A percentile compares a stretch with the other conserved stretches of the same genome.
Conservation (phyloP, 2,113 vertebrate species). For the Rhinolophus ferrumequinum region DNA sequence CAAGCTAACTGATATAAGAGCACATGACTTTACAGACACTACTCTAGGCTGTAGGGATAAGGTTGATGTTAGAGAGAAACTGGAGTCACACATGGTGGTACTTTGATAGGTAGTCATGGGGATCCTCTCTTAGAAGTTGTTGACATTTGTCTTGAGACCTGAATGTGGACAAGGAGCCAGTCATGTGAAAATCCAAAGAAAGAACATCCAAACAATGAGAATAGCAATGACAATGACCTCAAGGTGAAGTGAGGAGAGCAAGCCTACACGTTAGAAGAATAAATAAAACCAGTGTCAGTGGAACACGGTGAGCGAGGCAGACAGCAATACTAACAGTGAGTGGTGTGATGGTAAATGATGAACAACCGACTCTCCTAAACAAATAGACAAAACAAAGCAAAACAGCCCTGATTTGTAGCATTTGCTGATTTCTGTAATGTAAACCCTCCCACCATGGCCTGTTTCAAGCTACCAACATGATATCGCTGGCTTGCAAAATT, state of each 20-base stretch:
- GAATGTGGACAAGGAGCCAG: neutral
- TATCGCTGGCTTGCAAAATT: neutral
- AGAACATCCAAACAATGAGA: neutral
- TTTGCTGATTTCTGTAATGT: neutral
- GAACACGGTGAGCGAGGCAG: neutral
- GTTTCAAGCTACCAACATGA: neutral
- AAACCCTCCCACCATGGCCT: neutral
- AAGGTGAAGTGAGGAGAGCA: neutral
- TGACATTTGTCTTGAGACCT: neutral
- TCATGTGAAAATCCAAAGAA: neutral
- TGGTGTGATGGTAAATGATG: neutral
- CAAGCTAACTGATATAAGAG: neutral
- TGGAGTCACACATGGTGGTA: neutral
- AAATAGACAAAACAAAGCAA: neutral
- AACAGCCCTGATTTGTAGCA: neutral
- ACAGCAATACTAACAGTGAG: neutral
- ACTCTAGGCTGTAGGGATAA: neutral
- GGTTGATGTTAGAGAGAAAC: neutral
- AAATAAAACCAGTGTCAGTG: neutral
- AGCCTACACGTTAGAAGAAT: neutral
- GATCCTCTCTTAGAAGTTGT: neutral
- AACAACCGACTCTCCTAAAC: neutral
- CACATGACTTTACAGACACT: neutral
- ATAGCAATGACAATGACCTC: neutral
- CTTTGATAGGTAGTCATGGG: neutral